Evolutionary conservation across 2,888 invertebrate species (phyloP).

Genomic region (Eilema griseolum): DNA sequence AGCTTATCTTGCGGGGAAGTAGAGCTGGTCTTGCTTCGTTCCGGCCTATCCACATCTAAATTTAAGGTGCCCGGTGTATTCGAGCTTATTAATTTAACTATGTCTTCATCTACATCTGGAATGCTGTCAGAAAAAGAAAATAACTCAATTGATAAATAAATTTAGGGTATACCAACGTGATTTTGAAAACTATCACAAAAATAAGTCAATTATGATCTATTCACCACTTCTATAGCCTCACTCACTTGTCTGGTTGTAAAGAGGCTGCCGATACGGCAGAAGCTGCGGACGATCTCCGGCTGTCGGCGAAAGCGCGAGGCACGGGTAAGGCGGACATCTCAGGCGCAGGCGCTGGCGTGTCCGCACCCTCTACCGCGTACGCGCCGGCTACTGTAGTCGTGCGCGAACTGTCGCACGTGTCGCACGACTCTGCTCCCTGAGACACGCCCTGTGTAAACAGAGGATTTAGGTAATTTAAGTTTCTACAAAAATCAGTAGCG

Average conservation of each 20-base stretch:
- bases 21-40: slow-evolving; percentile 68
- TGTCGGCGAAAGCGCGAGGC: slow-evolving; percentile 94
- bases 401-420: slow-evolving; percentile 58
- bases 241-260: slow-evolving; percentile 79
- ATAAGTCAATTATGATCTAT: too few species aligned
- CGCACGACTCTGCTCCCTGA: slow-evolving; percentile 64
- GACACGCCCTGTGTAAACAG: slow-evolving; percentile 45
- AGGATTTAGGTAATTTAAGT: neutral
- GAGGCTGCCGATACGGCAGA: slow-evolving; percentile 81
- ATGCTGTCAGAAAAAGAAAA: slow-evolving; percentile 69
- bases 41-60: slow-evolving; percentile 71
- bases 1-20: slow-evolving; percentile 74
- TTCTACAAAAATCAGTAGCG: neutral
- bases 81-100: slow-evolving; percentile 81
- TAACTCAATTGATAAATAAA: neutral
- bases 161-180: too few species aligned
- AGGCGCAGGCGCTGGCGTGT: slow-evolving; percentile 32
- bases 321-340: slow-evolving; percentile 84
- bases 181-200: neutral
- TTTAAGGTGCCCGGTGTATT: slow-evolving; percentile 69
- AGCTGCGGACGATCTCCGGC: slow-evolving; percentile 89
- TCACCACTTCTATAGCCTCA: neutral
- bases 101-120: slow-evolving; percentile 86
- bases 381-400: slow-evolving; percentile 25
- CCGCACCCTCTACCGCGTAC: slow-evolving; percentile 27